phyloP scores from a whole-genome alignment of 2,888 invertebrate genomes.

The Aleiodes testaceus region DNA sequence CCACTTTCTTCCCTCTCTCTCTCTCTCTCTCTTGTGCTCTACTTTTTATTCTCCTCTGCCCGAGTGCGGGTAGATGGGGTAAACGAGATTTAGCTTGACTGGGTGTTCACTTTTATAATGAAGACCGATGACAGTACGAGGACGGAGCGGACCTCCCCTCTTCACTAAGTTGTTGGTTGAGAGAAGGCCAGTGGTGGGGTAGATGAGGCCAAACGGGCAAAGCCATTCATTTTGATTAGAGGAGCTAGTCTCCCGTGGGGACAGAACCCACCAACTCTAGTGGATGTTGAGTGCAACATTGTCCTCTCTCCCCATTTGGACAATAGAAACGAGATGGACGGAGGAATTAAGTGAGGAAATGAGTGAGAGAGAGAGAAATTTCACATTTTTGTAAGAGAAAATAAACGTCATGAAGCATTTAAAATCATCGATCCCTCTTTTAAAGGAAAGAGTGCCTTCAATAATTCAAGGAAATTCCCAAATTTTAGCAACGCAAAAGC shows the following conservation, averaged over 20 bases:
- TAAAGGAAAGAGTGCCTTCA: too few relatives aligned
- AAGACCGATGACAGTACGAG: constrained; percentile 67
- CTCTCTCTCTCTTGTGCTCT: not conserved
- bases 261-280: constrained; percentile 49
- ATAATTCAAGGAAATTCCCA: too few relatives aligned
- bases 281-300: constrained; percentile 30
- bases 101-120: constrained; percentile 66
- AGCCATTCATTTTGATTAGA: constrained; percentile 70
- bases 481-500: too few relatives aligned
- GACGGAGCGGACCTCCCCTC: constrained; percentile 37
- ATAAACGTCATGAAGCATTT: too few relatives aligned
- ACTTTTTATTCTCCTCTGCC: constrained; percentile 40
- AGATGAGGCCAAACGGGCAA: constrained; percentile 57
- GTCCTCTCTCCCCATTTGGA: constrained; percentile 38
- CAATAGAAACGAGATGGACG: constrained; percentile 33
- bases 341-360: constrained; percentile 13
- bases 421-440: too few relatives aligned
- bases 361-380: not conserved
- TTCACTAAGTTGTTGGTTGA: constrained; percentile 61
- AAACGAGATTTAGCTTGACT: constrained; percentile 62
- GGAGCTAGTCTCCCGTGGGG: constrained; percentile 62
- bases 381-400: too few relatives aligned
- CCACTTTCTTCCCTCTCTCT: not conserved
- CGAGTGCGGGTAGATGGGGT: constrained; percentile 52
- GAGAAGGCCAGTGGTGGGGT: constrained; percentile 48